phyloP scores from a whole-genome alignment of 1,140 invertebrate genomes.

The Lasioglossum albipes region DNA sequence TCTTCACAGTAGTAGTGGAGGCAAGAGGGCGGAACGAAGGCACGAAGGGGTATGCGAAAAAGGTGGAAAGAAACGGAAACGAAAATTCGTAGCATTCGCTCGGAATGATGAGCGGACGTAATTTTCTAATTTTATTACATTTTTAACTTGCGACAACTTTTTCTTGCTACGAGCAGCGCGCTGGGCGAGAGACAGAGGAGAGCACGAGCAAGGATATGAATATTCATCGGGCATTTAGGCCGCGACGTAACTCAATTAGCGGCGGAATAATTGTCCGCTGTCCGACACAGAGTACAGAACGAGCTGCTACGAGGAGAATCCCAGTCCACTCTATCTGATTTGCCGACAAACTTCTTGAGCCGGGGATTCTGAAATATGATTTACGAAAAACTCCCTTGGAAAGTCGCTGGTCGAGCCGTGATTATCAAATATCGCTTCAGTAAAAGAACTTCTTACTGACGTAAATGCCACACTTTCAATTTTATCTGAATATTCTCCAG shows the following conservation, averaged over 20 bases:
- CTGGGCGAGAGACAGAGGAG: slow-evolving; percentile 33
- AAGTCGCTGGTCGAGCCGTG: background rate
- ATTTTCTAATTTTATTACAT: slow-evolving; percentile 69
- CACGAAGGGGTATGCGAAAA: background rate
- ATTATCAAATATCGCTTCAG: slow-evolving; percentile 6
- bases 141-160: slow-evolving; percentile 68
- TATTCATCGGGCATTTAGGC: slow-evolving; percentile 72
- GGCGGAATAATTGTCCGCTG: slow-evolving; percentile 68
- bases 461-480: no score
- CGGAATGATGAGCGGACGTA: slow-evolving; percentile 54
- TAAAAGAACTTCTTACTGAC: background rate
- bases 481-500: no score
- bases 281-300: slow-evolving; percentile 59
- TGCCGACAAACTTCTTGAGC: slow-evolving; percentile 59
- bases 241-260: slow-evolving; percentile 70
- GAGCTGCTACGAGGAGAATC: slow-evolving; percentile 46
- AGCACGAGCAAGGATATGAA: slow-evolving; percentile 64
- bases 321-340: slow-evolving; percentile 56
- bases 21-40: background rate
- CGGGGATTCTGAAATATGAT: slow-evolving; percentile 47
- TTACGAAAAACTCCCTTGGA: slow-evolving; percentile 38
- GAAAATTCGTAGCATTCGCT: slow-evolving; percentile 53
- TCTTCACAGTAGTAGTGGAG: no score
- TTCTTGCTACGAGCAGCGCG: slow-evolving; percentile 46
- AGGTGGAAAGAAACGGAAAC: slow-evolving; percentile 34